These are phyloP conservation scores for Chaetorhynchus papuensis DNA, from an alignment of 2,113 vertebrate species.

Conservation along the genomic window DNA sequence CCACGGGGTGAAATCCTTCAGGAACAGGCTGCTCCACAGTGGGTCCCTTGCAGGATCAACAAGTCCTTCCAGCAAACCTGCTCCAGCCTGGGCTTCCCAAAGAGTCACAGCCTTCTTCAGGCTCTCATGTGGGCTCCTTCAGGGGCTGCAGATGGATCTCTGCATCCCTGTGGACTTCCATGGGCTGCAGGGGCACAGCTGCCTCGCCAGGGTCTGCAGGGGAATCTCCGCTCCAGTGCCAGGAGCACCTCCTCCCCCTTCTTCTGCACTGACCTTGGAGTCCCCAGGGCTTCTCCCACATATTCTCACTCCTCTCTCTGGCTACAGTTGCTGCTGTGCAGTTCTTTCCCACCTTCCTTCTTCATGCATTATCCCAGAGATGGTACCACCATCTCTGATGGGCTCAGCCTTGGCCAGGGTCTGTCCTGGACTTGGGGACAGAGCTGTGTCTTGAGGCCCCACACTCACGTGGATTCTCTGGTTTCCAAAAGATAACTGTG, in stretches of 20 bases:
- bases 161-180: neutral
- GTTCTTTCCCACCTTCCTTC: neutral
- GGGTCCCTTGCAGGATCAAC: neutral
- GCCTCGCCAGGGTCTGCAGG: accelerated
- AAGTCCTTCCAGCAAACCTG: neutral
- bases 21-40: neutral
- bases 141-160: neutral
- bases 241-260: neutral
- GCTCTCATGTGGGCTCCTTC: neutral
- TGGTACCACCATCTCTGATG: neutral
- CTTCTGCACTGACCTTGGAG: neutral
- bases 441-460: neutral
- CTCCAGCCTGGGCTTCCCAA: neutral
- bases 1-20: neutral
- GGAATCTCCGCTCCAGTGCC: neutral
- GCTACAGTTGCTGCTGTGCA: neutral
- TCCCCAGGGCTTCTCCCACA: neutral
- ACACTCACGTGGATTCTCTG: accelerated
- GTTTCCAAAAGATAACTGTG: neutral
- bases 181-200: neutral
- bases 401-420: neutral
- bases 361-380: neutral
- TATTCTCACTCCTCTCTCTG: neutral
- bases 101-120: neutral
- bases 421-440: neutral